Evolutionary conservation across 2,888 invertebrate species (phyloP), one percentile per base, ranked within the genome.

Genomic region (Argyresthia albistria): DNA sequence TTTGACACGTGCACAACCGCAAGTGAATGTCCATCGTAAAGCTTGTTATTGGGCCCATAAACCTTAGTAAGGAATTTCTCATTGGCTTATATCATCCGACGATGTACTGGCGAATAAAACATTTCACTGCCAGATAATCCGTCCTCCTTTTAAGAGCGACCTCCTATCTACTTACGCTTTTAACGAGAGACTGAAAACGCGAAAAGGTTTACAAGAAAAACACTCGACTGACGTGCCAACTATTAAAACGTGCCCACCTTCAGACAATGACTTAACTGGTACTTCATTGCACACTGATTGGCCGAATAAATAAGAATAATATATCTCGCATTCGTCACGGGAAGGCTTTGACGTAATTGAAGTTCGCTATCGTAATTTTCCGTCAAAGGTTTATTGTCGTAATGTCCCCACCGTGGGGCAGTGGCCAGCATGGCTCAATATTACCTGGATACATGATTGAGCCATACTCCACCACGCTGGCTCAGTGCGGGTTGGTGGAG

Each of bases 1-100:
- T 75, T 71, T 73, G 73, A 78, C 77, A 76, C 71, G 71, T 73
- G 69, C 67, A 70, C 57, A 63, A 61, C 70, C 71, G 70, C 76
- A 68, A 70, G 39, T 71, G 67, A 64, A 64, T 62, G 66, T 77
- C 49, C 25, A 15, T 51, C 78, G 71, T 83, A 81, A 82, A 80
- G 62, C 72, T 65, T 63, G 72, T 75, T 80, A 82, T 80, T 80
- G 75, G 67, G 73, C 74, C 62, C 63, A 71, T 83, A 81, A 81
- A 82, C 76, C 73, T 71, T 74, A 76, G 75, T 78, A 70, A 70
- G 73, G 72, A 76, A 80, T 77, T 78, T 73, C 77, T 70, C 72
- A 73, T 75, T 69, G 70, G 70, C 62, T 64, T 67, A 70, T 69
- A 73, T 68, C 67, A 64, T 69, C 65, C 54, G 66, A 64, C 70